phyloP scores from a whole-genome alignment of 2,113 vertebrate species.

The Sinocyclocheilus anophthalmus region DNA sequence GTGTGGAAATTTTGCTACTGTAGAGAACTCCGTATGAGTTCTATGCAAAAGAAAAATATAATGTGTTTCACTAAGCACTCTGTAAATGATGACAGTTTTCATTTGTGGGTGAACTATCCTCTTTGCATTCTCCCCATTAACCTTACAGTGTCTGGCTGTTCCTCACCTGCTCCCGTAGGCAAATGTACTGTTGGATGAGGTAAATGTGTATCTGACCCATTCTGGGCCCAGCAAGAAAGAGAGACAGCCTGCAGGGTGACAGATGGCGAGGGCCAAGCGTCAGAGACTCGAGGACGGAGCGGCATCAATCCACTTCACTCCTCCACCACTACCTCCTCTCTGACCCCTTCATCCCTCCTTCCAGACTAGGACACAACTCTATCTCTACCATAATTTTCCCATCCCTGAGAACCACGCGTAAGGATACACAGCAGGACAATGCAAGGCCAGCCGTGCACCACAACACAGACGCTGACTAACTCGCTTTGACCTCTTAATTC shows the following conservation, averaged over 20 bases:
- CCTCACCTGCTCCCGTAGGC: neutral
- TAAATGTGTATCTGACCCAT: slow-evolving; percentile 20
- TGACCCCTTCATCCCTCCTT: neutral
- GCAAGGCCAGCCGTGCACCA: neutral
- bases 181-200: neutral
- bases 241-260: slow-evolving; percentile 49
- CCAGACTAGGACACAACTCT: neutral
- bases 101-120: neutral
- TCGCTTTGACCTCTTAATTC: neutral
- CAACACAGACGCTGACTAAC: slow-evolving; percentile 14
- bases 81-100: neutral
- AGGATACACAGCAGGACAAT: slow-evolving; percentile 13
- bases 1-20: neutral
- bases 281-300: slow-evolving; percentile 9
- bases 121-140: neutral
- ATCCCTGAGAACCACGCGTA: neutral
- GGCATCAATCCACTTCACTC: neutral
- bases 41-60: neutral
- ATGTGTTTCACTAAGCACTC: neutral
- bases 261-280: slow-evolving; percentile 55
- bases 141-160: neutral
- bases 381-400: neutral
- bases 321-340: neutral
- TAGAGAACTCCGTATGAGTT: neutral
- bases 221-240: neutral